Evolutionary conservation across 2,888 invertebrate species (phyloP).

Genomic region (Margaritifera margaritifera): DNA sequence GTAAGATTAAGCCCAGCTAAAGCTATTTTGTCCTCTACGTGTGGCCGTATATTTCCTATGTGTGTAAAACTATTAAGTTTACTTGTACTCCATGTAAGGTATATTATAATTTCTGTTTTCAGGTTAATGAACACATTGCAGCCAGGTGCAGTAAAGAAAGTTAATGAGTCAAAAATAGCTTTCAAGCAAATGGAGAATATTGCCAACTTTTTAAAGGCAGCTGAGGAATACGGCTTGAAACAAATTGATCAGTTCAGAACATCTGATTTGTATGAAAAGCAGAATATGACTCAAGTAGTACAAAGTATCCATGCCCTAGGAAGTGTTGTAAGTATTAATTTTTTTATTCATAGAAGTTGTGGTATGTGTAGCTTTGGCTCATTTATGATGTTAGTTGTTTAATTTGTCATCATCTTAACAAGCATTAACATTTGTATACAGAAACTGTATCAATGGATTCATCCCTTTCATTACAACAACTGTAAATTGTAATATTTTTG

Average conservation of each 20-base stretch:
- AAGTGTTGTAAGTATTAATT: constrained; percentile 87
- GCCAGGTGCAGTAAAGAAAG: constrained; percentile 95
- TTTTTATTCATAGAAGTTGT: neutral
- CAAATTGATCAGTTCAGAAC: constrained; percentile 99
- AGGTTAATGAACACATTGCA: constrained; percentile 89
- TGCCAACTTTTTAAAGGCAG: constrained; percentile 88
- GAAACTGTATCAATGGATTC: too few relatives aligned
- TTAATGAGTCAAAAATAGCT: constrained; percentile 83
- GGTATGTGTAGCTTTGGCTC: neutral
- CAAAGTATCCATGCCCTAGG: constrained; percentile 92
- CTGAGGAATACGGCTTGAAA: constrained; percentile 92
- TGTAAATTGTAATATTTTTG: too few relatives aligned
- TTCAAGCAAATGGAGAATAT: constrained; percentile 99
- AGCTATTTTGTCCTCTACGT: neutral
- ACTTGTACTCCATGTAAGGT: neutral
- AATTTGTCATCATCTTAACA: neutral
- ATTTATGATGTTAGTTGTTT: neutral
- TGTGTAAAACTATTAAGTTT: neutral
- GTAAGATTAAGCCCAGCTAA: too few relatives aligned
- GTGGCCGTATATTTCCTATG: neutral
- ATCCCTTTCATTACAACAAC: too few relatives aligned
- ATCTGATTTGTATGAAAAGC: constrained; percentile 95
- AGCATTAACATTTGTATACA: too few relatives aligned
- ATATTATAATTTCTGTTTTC: constrained; percentile 20
- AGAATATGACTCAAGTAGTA: constrained; percentile 98